Percentiles rank a stretch among this genome's conserved stretches.
These are phyloP conservation scores for Paramormyrops kingsleyae DNA, from an alignment of 2,113 vertebrate species.

Conservation along the genomic window DNA sequence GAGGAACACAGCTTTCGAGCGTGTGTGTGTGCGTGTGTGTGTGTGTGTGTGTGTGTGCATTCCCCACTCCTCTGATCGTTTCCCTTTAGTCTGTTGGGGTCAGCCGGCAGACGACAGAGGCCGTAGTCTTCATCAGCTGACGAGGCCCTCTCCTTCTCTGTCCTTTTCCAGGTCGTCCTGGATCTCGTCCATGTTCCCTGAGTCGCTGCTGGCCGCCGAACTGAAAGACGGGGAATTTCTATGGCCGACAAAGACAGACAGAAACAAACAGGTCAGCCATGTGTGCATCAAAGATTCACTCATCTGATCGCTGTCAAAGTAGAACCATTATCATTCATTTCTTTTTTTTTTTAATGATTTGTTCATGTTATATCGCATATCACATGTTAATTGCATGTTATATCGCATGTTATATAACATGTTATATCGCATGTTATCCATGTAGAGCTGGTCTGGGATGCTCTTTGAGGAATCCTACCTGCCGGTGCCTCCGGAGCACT, in stretches of 20 bases:
- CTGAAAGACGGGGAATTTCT: constrained; percentile 87
- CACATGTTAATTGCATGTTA: too few relatives aligned
- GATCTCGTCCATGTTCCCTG: constrained; percentile 95
- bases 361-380: neutral
- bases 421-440: neutral
- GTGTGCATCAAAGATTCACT: neutral
- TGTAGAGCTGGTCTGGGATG: neutral
- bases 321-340: neutral
- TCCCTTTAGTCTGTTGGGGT: neutral
- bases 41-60: neutral
- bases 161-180: constrained; percentile 81
- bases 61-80: neutral
- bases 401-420: neutral
- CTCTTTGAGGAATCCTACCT: constrained; percentile 25
- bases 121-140: constrained; percentile 55
- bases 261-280: neutral
- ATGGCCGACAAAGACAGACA: constrained; percentile 13
- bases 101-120: neutral
- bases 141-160: constrained; percentile 45
- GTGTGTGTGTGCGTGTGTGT: neutral
- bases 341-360: neutral
- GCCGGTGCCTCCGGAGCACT: constrained; percentile 50
- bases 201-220: constrained; percentile 93
- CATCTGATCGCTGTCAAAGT: neutral
- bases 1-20: constrained; percentile 3